These are phyloP conservation scores for Hesperia comma DNA, from an alignment of 2,888 invertebrate genomes.

Conservation along the genomic window DNA sequence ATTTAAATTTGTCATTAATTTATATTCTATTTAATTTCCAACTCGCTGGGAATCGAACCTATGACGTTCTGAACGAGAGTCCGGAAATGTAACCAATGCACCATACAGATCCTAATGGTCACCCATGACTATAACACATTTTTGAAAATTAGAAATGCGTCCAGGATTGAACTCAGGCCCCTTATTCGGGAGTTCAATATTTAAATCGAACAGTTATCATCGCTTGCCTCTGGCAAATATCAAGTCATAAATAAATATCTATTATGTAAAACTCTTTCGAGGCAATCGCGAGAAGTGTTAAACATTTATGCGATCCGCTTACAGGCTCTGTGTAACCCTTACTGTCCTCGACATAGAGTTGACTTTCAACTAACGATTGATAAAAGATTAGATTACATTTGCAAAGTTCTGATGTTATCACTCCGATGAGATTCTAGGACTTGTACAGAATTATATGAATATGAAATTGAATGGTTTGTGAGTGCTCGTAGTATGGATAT, in stretches of 20 bases:
- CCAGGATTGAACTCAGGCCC: too few relatives aligned
- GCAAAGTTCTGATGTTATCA: constrained; percentile 14
- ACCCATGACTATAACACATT: too few relatives aligned
- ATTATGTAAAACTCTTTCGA: background rate
- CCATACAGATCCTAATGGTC: too few relatives aligned
- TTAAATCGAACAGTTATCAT: too few relatives aligned
- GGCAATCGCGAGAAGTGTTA: constrained; percentile 3
- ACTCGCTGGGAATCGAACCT: too few relatives aligned
- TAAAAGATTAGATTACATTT: constrained; percentile 13
- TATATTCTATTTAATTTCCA: too few relatives aligned
- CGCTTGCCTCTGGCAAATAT: background rate
- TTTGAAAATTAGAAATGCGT: too few relatives aligned
- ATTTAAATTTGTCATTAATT: too few relatives aligned
- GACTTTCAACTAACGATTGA: background rate
- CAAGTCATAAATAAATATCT: constrained; percentile 9
- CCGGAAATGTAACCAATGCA: too few relatives aligned
- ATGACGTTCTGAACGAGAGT: too few relatives aligned
- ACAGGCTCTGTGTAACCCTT: background rate
- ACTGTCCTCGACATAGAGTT: background rate
- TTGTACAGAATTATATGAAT: constrained; percentile 7
- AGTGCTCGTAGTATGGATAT: background rate
- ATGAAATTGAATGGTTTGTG: background rate
- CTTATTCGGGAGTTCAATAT: too few relatives aligned
- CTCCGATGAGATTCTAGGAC: background rate
- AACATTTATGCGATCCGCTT: background rate